These are phyloP conservation scores for Lepidothrix coronata DNA, from an alignment of 2,113 vertebrate species.

Conservation along the genomic window DNA sequence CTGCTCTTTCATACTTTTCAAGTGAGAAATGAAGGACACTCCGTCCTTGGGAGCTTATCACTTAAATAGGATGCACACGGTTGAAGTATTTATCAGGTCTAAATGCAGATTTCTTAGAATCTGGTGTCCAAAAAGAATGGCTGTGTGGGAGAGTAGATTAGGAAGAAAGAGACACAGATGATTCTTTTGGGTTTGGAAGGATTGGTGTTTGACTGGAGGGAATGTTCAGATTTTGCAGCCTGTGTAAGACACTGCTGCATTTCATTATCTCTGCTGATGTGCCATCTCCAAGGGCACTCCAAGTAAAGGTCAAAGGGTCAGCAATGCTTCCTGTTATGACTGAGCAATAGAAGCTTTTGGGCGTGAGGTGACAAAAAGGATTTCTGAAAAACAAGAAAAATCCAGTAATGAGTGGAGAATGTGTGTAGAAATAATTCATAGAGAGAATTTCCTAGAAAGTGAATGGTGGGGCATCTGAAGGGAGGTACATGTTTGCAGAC, in stretches of 20 bases:
- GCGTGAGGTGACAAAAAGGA: neutral
- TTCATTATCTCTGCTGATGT: neutral
- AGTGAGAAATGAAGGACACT: neutral
- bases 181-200: neutral
- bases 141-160: neutral
- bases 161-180: neutral
- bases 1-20: neutral
- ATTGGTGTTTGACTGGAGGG: neutral
- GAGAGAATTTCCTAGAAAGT: neutral
- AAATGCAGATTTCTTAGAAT: neutral
- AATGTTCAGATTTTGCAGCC: neutral
- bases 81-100: slow-evolving; percentile 15
- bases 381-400: neutral
- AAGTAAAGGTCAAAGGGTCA: neutral
- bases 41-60: neutral
- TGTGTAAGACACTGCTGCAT: neutral
- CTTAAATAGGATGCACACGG: neutral
- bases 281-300: neutral
- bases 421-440: neutral
- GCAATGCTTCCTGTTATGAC: neutral
- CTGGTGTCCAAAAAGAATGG: neutral
- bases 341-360: neutral
- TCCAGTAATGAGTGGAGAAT: neutral
- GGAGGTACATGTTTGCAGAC: neutral
- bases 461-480: neutral